Evolutionary conservation across 2,888 invertebrate genomes (phyloP).

Genomic region (Lysandra coridon): DNA sequence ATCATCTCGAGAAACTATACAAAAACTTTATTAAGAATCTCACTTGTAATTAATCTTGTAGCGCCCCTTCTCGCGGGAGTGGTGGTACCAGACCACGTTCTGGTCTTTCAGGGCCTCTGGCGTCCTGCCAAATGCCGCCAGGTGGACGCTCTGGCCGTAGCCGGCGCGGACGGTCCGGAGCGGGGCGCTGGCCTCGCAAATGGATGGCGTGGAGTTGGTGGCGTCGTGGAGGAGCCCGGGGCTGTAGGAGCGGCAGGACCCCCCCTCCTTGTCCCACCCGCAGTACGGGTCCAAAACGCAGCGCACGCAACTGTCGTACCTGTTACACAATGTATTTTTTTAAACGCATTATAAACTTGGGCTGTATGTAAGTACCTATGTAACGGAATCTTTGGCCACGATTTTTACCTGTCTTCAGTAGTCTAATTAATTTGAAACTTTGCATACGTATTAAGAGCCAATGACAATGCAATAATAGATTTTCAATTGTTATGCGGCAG

Average conservation of each 20-base stretch:
- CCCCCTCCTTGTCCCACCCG: constrained; percentile 84
- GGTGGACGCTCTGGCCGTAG: constrained; percentile 82
- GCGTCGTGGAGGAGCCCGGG: constrained; percentile 81
- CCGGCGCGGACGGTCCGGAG: constrained; percentile 80
- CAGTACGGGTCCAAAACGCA: constrained; percentile 85
- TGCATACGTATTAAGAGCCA: too few species aligned
- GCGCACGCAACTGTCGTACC: constrained; percentile 82
- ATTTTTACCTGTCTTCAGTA: too few species aligned
- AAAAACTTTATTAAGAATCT: constrained; percentile 45
- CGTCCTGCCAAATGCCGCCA: constrained; percentile 77
- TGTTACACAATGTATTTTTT: constrained; percentile 41
- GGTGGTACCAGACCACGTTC: constrained; percentile 75
- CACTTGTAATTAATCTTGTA: constrained; percentile 80
- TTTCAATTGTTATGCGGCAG: too few species aligned
- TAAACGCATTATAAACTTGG: too few species aligned
- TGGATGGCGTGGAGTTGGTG: constrained; percentile 80
- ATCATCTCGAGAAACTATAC: background rate
- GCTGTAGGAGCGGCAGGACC: constrained; percentile 79
- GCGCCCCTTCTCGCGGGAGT: constrained; percentile 77
- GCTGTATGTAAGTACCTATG: too few species aligned
- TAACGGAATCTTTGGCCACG: too few species aligned
- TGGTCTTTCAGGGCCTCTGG: constrained; percentile 74
- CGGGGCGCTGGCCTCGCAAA: constrained; percentile 80
- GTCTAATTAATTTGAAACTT: too few species aligned
- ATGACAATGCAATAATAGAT: too few species aligned